Percentiles rank a stretch among this genome's conserved stretches.
These are phyloP conservation scores for Tursiops truncatus DNA, from an alignment of 2,113 vertebrate genomes.

Conservation along the genomic window DNA sequence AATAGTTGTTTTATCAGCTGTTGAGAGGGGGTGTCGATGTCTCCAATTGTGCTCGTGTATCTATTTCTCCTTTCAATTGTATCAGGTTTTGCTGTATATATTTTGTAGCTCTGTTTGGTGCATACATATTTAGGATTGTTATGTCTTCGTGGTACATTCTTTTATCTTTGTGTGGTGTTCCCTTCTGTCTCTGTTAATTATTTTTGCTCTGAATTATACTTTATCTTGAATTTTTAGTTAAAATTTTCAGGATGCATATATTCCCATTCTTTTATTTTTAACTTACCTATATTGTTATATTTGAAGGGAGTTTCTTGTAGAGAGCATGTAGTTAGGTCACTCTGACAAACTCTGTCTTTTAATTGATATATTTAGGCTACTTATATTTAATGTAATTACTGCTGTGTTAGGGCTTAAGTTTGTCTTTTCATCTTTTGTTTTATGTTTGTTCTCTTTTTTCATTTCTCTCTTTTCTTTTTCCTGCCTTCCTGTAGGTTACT, in stretches of 20 bases:
- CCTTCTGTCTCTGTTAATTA: conserved; percentile 20
- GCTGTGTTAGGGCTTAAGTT: background rate
- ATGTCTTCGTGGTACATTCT: background rate
- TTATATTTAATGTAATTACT: background rate
- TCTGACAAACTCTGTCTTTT: background rate
- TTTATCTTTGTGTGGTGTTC: background rate
- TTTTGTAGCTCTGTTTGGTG: background rate
- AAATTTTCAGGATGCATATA: background rate
- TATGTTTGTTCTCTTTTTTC: background rate
- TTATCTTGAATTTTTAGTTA: background rate
- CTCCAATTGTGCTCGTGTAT: background rate
- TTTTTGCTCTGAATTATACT: background rate
- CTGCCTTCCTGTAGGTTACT: background rate
- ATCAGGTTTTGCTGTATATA: background rate
- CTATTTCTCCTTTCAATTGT: background rate
- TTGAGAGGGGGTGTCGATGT: background rate
- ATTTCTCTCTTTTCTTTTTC: background rate
- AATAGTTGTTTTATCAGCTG: background rate
- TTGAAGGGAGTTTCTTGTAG: background rate
- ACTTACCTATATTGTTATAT: background rate
- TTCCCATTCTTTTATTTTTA: background rate
- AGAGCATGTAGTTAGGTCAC: background rate
- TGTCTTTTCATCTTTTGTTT: background rate
- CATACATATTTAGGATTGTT: background rate
- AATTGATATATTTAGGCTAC: background rate